Conservation (phyloP, 1,140 invertebrate genomes). For the Chrysomallon squamiferum region DNA sequence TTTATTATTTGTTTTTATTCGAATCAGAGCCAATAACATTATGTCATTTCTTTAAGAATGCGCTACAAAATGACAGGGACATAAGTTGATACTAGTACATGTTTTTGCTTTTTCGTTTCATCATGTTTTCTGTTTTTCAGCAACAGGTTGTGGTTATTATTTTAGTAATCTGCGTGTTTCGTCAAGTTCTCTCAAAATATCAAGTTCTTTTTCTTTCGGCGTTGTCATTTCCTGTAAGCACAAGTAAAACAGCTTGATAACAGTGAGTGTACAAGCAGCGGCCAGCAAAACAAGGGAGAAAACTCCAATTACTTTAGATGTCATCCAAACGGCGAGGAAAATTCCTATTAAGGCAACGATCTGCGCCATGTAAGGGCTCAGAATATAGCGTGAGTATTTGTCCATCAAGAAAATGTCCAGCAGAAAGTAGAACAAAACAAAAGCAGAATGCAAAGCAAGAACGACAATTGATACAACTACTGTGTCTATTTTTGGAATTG, state of each 20-base stretch:
- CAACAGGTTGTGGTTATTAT: too few species aligned
- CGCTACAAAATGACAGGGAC: too few species aligned
- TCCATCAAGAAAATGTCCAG: slow-evolving; percentile 47
- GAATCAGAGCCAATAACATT: too few species aligned
- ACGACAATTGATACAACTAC: background rate
- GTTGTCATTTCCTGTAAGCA: slow-evolving; percentile 27
- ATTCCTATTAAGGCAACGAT: slow-evolving; percentile 46
- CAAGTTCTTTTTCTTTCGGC: background rate
- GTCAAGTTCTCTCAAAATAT: too few species aligned
- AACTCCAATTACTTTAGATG: slow-evolving; percentile 35
- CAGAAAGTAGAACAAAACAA: slow-evolving; percentile 34
- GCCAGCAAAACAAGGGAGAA: slow-evolving; percentile 43
- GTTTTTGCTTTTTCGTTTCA: too few species aligned
- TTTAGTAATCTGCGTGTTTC: too few species aligned
- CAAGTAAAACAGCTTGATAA: slow-evolving; percentile 34
- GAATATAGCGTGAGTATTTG: slow-evolving; percentile 46
- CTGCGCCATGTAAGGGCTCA: slow-evolving; percentile 51
- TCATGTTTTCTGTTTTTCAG: too few species aligned
- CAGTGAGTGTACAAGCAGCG: slow-evolving; percentile 10
- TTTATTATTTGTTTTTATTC: too few species aligned
- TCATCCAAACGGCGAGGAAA: slow-evolving; percentile 40
- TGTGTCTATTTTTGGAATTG: background rate
- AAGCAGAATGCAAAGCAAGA: slow-evolving; percentile 27
- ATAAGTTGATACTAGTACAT: too few species aligned
- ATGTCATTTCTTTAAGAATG: too few species aligned